phyloP scores from a whole-genome alignment of 2,797 vertebrate species.

The Rhyacichthys aspro region DNA sequence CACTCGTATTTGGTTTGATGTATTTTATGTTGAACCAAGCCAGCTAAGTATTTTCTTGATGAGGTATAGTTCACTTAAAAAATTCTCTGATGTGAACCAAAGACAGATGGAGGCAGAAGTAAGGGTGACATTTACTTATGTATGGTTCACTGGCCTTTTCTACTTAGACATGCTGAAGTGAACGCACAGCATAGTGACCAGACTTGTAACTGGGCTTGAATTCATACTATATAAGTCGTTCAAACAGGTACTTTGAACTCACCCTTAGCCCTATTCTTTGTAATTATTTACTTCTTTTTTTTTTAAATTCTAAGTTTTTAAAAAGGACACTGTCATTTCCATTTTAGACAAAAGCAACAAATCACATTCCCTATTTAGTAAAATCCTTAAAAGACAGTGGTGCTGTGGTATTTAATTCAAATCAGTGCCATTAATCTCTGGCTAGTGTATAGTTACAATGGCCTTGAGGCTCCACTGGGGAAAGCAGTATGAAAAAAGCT shows the following conservation, averaged over 20 bases:
- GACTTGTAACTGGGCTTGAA: too few species aligned
- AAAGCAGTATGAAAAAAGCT: conserved; percentile 13
- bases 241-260: too few species aligned
- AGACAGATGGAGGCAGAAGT: conserved; percentile 41
- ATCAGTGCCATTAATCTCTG: neutral
- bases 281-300: too few species aligned
- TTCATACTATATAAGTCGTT: too few species aligned
- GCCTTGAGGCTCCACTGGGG: conserved; percentile 1
- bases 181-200: conserved; percentile 2
- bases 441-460: neutral
- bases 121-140: conserved; percentile 40
- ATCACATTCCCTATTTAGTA: neutral
- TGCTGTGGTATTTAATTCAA: neutral
- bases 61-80: conserved; percentile 7
- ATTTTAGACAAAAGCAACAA: neutral
- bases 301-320: too few species aligned
- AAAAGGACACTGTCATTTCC: too few species aligned
- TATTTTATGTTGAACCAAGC: conserved; percentile 7
- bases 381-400: conserved; percentile 3
- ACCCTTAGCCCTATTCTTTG: too few species aligned
- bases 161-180: conserved; percentile 35
- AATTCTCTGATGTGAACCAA: conserved; percentile 4
- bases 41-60: neutral
- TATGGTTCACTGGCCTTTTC: conserved; percentile 14
- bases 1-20: conserved; percentile 10